Evolutionary conservation across 1,140 invertebrate species (phyloP), one percentile per base, ranked within the genome.

Genomic region (Halictus rubicundus): DNA sequence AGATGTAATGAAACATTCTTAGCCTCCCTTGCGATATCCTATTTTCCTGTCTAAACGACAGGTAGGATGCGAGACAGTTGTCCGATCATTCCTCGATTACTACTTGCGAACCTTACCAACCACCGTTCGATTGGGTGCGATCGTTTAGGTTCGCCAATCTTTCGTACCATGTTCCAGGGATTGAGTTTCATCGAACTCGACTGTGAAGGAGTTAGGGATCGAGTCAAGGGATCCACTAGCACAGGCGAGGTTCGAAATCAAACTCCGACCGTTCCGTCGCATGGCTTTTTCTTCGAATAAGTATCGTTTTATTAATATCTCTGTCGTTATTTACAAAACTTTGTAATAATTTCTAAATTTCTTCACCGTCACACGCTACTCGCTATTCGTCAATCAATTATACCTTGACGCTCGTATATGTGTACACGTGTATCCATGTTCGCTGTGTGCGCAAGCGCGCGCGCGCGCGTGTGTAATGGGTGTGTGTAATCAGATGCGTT

Each of bases 311-410:
- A 92, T 93, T 93, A 92, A 92, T 92, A 92, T 92, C 89, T 91
- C 91, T 93, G 87, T 87, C 85, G 88, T 92, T 93, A 92, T 92
- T 92, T 93, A 92, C 92, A 92, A 93, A 93, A 92, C 88, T 92
- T 90, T 88, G 91, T 93, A 92, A 92, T 93, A 93, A 93, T 92
- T 89, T 93, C 91, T 93, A 93, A 61, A 90, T 90, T 89, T 89
- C 80, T 59, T 85, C 88, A 89, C 82, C 88, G 75, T 88, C 87
- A 87, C 88, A 90, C 87, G 66, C 90, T 93, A 93, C 89, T 88
- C 80, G 84, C 89, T 92, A 91, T 89, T 72, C 83, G 70, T 81
- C 89, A 78, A 83, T 88, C 80, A 79, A 64, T 84, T 84, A 85
- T 85, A 86, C 76, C 85, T 87, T 87, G 71, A 78, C 76, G 76